phyloP scores from a whole-genome alignment of 1,140 invertebrate genomes.

The Rhynchophorus ferrugineus region DNA sequence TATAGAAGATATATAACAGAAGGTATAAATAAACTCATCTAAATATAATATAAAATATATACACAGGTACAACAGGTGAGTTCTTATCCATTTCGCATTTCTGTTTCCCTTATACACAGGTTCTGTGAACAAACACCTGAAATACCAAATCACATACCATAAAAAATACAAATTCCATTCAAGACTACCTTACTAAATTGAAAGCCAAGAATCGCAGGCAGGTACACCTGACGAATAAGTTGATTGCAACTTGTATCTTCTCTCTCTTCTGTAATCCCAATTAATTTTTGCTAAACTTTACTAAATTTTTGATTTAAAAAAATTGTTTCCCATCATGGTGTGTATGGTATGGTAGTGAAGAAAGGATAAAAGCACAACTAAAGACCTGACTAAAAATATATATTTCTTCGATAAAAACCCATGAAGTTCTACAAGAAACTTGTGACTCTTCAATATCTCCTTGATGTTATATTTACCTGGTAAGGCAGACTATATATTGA shows the following conservation, averaged over 20 bases:
- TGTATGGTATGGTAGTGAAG: too few relatives aligned
- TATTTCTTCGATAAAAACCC: background rate
- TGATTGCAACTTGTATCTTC: background rate
- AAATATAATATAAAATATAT: too few relatives aligned
- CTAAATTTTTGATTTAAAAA: too few relatives aligned
- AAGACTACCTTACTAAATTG: background rate
- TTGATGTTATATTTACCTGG: background rate
- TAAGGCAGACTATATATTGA: background rate
- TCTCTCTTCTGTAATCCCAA: too few relatives aligned
- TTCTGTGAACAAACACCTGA: background rate
- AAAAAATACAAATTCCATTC: background rate
- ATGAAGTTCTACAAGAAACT: background rate
- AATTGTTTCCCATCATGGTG: too few relatives aligned
- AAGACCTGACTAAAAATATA: background rate
- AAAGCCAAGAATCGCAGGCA: background rate
- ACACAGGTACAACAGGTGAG: too few relatives aligned
- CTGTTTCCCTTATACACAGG: background rate
- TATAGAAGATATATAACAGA: too few relatives aligned
- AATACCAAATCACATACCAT: conserved; percentile 3
- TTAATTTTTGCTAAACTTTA: too few relatives aligned
- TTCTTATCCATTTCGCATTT: too few relatives aligned
- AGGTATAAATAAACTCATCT: too few relatives aligned
- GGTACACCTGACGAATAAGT: background rate
- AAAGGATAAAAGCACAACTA: too few relatives aligned
- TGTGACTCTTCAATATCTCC: background rate